Conservation (phyloP, 1,140 invertebrate genomes). For the Lordiphosa mommai region DNA sequence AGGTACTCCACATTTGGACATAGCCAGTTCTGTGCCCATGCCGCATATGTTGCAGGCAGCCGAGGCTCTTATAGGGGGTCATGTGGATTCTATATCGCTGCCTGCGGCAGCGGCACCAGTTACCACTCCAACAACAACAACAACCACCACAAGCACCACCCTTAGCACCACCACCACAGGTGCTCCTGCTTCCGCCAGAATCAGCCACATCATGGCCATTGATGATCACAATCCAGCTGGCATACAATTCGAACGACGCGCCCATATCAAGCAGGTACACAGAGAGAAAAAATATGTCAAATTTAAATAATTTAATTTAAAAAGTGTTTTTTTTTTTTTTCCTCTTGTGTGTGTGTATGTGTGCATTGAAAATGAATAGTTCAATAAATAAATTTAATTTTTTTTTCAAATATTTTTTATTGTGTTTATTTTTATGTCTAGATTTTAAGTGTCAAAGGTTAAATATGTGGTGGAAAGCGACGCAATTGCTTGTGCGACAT, state of each 20-base stretch:
- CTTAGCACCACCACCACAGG: neutral
- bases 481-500: no score
- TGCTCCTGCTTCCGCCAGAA: neutral
- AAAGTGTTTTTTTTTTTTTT: no score
- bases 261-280: constrained; percentile 74
- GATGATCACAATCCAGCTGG: constrained; percentile 72
- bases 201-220: constrained; percentile 38
- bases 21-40: constrained; percentile 15
- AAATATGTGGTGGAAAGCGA: no score
- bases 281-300: constrained; percentile 22
- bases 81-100: constrained; percentile 76
- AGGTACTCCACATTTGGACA: constrained; percentile 5
- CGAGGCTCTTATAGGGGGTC: constrained; percentile 62
- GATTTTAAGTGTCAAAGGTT: no score
- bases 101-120: constrained; percentile 43
- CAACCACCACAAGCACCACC: neutral
- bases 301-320: constrained; percentile 1
- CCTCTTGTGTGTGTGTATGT: no score
- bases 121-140: constrained; percentile 6
- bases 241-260: constrained; percentile 71
- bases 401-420: no score
- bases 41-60: constrained; percentile 50
- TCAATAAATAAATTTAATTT: no score
- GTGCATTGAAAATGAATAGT: no score
- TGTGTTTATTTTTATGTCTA: no score